Conservation (phyloP, 2,113 vertebrate genomes). For the Sisor rabdophorus region DNA sequence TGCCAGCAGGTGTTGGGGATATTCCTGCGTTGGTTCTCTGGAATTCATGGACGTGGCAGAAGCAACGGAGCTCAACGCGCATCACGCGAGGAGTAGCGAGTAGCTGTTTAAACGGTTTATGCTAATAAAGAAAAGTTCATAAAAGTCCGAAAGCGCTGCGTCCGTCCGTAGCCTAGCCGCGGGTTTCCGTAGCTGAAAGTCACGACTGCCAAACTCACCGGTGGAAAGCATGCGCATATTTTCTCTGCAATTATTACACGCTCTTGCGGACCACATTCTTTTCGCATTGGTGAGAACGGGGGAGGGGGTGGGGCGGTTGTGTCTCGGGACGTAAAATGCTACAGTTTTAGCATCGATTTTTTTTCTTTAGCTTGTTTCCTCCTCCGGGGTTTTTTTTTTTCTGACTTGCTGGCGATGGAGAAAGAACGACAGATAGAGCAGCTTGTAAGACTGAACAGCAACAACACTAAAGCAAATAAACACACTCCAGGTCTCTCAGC, state of each 20-base stretch:
- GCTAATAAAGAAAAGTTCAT: constrained; percentile 6
- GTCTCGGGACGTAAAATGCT: constrained; percentile 13
- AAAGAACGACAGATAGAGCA: constrained; percentile 12
- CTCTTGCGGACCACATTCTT: constrained; percentile 1
- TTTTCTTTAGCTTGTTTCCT: constrained; percentile 14
- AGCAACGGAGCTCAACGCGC: constrained; percentile 6
- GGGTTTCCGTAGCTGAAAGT: constrained; percentile 28
- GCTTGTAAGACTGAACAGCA: neutral
- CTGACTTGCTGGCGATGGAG: neutral
- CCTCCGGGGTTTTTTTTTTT: constrained; percentile 30
- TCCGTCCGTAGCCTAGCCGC: neutral
- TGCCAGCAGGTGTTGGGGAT: neutral
- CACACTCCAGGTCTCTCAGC: neutral
- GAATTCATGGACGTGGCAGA: constrained; percentile 2
- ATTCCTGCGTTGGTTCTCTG: neutral
- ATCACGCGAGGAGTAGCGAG: neutral
- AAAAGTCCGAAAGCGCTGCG: neutral
- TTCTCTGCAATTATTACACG: neutral
- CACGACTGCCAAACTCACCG: neutral
- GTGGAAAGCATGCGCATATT: neutral
- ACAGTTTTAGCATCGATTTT: constrained; percentile 23
- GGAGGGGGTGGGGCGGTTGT: no score
- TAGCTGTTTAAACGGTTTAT: constrained; percentile 14
- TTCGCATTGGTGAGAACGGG: constrained; percentile 22
- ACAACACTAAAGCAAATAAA: constrained; percentile 11